Evolutionary conservation across 2,888 invertebrate genomes (phyloP).

Genomic region (Fragum sueziense): DNA sequence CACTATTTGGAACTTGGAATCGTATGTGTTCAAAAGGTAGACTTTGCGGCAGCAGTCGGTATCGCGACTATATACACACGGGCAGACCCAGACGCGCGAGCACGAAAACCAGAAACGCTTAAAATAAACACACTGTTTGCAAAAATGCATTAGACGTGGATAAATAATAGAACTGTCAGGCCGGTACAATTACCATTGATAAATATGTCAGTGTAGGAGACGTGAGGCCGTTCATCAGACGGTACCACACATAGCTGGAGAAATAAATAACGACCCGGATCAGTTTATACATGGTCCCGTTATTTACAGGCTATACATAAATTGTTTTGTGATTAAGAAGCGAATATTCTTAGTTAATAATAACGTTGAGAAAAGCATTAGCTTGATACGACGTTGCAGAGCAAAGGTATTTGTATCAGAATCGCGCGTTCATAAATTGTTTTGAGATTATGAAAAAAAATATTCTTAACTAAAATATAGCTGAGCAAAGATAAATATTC

Average conservation of each 20-base stretch:
- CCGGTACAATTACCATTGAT: slow-evolving; percentile 54
- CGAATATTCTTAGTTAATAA: too few relatives aligned
- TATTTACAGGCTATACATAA: slow-evolving; percentile 2
- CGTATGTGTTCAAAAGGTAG: slow-evolving; percentile 12
- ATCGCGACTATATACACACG: slow-evolving; percentile 51
- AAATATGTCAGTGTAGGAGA: slow-evolving; percentile 59
- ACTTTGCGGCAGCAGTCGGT: slow-evolving; percentile 36
- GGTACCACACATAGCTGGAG: slow-evolving; percentile 27
- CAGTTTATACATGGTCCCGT: background rate
- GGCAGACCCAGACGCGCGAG: slow-evolving; percentile 17
- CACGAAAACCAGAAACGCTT: slow-evolving; percentile 42
- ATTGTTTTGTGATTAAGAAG: background rate
- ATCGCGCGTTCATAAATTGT: too few relatives aligned
- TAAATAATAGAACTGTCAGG: slow-evolving; percentile 59
- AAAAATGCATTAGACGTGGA: slow-evolving; percentile 61
- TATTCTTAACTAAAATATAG: too few relatives aligned
- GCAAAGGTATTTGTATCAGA: too few relatives aligned
- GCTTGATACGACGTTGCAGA: too few relatives aligned
- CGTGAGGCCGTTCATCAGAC: slow-evolving; percentile 38
- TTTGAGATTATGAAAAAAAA: too few relatives aligned
- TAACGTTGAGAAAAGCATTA: too few relatives aligned
- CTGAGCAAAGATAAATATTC: too few relatives aligned
- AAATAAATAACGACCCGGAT: slow-evolving; percentile 19
- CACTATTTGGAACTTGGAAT: slow-evolving; percentile 16
- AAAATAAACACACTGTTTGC: slow-evolving; percentile 57